Evolutionary conservation across 2,888 invertebrate species (phyloP), one percentile per base, ranked within the genome.

Genomic region (Apeira syringaria): DNA sequence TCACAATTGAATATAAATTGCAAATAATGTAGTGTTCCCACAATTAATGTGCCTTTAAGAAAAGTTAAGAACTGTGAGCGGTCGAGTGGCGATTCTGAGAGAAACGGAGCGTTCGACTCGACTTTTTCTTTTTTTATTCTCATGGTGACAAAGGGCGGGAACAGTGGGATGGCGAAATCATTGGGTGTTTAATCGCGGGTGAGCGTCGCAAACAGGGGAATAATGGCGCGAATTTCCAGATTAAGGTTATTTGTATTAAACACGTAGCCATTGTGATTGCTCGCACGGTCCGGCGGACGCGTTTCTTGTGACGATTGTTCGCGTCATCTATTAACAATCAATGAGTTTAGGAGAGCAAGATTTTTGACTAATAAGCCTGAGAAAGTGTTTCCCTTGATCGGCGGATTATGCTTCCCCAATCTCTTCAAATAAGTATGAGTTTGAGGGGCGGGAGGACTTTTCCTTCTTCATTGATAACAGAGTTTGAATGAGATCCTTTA

Each of bases 181-280:
- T 74, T 75, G 71, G 74, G 72, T 77, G 83, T 69, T 68, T 70
- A 82, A 77, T 84, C 80, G 78, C 67, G 61, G 68, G 76, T 74
- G 68, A 70, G 72, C 66, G 71, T 62, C 74, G 35, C 39, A 80
- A 80, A 78, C 79, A 74, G 74, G 77, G 78, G 73, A 68, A 64
- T 65, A 68, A 68, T 65, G 69, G 64, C 64, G 68, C 64, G 72
- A 75, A 70, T 53, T 67, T 63, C 50, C 61, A 79, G 82, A 81
- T 81, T 78, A 80, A 76, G 69, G 74, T 78, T 86, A 81, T 86
- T 85, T 84, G 80, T 78, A 71, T 64, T 74, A 84, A 84, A 84
- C 84, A 80, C 66, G 70, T 56, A 62, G 61, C 63, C 64, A 61
- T 83, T 84, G 79, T 81, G 61, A 50, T 48, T 72, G 75, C 56